A percentile compares a stretch with the other conserved stretches of the same genome.
Evolutionary conservation across 2,113 vertebrate genomes (phyloP).

Genomic region (Cyprinodon tularosa): DNA sequence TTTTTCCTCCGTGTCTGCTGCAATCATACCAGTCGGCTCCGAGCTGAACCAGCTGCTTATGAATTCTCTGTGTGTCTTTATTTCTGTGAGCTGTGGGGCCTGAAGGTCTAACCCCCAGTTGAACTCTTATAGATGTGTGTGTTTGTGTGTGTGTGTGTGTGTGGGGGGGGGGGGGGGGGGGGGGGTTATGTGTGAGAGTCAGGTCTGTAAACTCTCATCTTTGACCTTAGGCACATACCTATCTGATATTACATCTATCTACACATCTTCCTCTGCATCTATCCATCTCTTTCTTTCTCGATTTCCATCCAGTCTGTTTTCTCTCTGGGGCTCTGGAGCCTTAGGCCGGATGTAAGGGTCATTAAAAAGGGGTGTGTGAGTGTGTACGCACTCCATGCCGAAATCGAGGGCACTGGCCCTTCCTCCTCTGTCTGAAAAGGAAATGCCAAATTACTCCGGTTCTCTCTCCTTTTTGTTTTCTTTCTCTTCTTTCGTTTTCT

Average conservation of each 20-base stretch:
- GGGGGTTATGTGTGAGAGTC: slow-evolving; percentile 15
- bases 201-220: slow-evolving; percentile 40
- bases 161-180: slow-evolving; percentile 2
- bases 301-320: neutral
- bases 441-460: slow-evolving; percentile 80
- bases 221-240: slow-evolving; percentile 43
- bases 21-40: slow-evolving; percentile 45
- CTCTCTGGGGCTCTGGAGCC: slow-evolving; percentile 13
- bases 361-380: slow-evolving; percentile 53
- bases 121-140: slow-evolving; percentile 51
- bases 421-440: slow-evolving; percentile 71
- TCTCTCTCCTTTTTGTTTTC: slow-evolving; percentile 39
- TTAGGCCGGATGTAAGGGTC: slow-evolving; percentile 65
- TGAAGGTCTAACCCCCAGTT: slow-evolving; percentile 69
- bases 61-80: slow-evolving; percentile 55
- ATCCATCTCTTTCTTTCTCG: slow-evolving; percentile 25
- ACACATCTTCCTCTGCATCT: slow-evolving; percentile 25
- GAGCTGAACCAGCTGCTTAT: slow-evolving; percentile 62
- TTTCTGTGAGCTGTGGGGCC: slow-evolving; percentile 57
- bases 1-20: slow-evolving; percentile 26
- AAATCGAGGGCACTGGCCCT: slow-evolving; percentile 64
- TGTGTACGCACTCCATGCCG: slow-evolving; percentile 16
- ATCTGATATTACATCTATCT: slow-evolving; percentile 27
- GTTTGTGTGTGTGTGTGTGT: slow-evolving; percentile 14
- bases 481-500: slow-evolving; percentile 9